Percentiles rank a stretch among this genome's conserved stretches.
These are phyloP conservation scores for Eristalis tenax DNA, from an alignment of 2,888 invertebrate genomes.

Conservation along the genomic window DNA sequence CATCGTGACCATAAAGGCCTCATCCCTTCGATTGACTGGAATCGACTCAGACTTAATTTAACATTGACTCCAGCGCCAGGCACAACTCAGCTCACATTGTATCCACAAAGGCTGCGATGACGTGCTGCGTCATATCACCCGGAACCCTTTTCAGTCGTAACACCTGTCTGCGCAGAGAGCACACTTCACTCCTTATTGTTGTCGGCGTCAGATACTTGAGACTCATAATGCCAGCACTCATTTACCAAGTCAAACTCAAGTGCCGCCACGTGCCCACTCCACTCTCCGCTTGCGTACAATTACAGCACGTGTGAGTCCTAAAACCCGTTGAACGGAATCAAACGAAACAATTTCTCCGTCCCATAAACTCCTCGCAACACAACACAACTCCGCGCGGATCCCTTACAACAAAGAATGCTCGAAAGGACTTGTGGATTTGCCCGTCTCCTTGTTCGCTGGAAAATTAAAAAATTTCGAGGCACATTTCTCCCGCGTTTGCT, in stretches of 20 bases:
- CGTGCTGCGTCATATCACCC: not conserved
- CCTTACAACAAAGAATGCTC: not conserved
- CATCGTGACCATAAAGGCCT: no score
- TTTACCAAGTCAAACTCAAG: not conserved
- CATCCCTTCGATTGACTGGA: no score
- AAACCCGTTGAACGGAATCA: not conserved
- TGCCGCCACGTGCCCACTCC: not conserved
- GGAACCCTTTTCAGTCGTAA: not conserved
- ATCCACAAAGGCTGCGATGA: not conserved
- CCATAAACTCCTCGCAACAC: not conserved
- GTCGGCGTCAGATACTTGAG: not conserved
- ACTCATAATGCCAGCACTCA: not conserved
- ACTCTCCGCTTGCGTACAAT: not conserved
- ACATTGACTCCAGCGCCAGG: no score
- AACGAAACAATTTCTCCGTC: not conserved
- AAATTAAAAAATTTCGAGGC: slow-evolving; percentile 42
- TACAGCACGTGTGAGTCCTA: not conserved
- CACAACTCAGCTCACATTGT: not conserved
- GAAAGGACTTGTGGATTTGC: not conserved
- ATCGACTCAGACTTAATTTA: no score
- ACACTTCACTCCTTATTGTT: not conserved
- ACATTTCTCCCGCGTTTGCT: slow-evolving; percentile 25
- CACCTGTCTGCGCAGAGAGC: no score
- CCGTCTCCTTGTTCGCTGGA: not conserved
- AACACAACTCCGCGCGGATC: not conserved